Percentiles rank a stretch among this genome's conserved stretches.
These are phyloP conservation scores for Belgica antarctica DNA, from an alignment of 2,888 invertebrate species.

Conservation along the genomic window DNA sequence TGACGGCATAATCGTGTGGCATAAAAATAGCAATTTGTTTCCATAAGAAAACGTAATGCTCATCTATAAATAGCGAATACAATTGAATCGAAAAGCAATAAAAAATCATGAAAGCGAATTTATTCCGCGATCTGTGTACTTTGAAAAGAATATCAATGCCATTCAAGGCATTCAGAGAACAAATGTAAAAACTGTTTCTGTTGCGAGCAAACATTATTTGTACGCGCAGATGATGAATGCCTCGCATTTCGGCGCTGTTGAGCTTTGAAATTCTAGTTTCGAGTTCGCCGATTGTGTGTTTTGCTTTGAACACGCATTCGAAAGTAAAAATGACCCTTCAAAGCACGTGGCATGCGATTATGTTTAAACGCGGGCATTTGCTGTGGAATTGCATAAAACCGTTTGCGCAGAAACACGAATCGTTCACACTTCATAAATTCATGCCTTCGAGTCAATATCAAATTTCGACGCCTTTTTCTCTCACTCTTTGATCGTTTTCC, in stretches of 20 bases:
- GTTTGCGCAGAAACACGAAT: conserved; percentile 6
- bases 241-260: background rate
- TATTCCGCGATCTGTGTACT: conserved; percentile 17
- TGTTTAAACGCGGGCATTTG: background rate
- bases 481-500: conserved; percentile 16
- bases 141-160: conserved; percentile 39
- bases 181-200: conserved; percentile 33
- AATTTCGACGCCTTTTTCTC: background rate
- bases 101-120: background rate
- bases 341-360: conserved; percentile 12
- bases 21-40: conserved; percentile 9
- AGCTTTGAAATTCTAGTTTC: conserved; percentile 17
- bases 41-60: background rate
- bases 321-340: background rate
- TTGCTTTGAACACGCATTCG: conserved; percentile 4
- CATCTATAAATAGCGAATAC: conserved; percentile 18
- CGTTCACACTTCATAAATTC: conserved; percentile 28
- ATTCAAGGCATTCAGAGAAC: conserved; percentile 29
- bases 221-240: background rate
- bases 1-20: background rate
- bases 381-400: conserved; percentile 26
- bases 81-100: conserved; percentile 26
- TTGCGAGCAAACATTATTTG: conserved; percentile 26
- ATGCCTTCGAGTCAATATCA: background rate
- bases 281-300: background rate